Percentiles rank a stretch among this genome's conserved stretches.
Evolutionary conservation across 2,113 vertebrate genomes (phyloP).

Genomic region (Tragelaphus imberbis): DNA sequence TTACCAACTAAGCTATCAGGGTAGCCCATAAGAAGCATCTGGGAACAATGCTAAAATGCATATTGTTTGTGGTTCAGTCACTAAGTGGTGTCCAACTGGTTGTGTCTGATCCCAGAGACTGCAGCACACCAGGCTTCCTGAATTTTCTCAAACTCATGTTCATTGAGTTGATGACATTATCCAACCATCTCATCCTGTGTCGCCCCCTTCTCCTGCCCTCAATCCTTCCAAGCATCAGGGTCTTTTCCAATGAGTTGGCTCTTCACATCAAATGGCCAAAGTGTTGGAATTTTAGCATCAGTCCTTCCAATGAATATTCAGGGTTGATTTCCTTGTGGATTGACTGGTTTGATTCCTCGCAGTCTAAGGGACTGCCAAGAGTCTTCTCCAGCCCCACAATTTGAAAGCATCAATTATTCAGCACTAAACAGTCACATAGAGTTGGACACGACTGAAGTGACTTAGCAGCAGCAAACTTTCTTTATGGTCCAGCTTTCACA

Average conservation of each 20-base stretch:
- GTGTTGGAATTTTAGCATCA: neutral
- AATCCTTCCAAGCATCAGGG: neutral
- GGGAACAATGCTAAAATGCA: neutral
- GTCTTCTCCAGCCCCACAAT: neutral
- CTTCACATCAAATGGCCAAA: neutral
- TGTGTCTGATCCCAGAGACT: neutral
- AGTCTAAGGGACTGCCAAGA: neutral
- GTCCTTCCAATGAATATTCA: neutral
- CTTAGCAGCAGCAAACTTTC: neutral
- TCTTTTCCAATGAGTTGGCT: neutral
- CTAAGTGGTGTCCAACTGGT: neutral
- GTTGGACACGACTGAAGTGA: too few relatives aligned
- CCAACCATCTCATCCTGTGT: neutral
- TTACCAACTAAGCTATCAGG: neutral
- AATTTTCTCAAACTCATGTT: neutral
- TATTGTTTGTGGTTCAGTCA: neutral
- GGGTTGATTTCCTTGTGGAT: neutral
- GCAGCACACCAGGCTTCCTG: neutral
- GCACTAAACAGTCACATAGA: neutral
- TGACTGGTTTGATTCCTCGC: neutral
- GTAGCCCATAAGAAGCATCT: neutral
- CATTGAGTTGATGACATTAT: neutral
- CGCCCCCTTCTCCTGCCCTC: neutral
- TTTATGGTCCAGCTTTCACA: neutral
- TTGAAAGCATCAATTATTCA: neutral